Evolutionary conservation across 2,797 vertebrate species (phyloP), one percentile per base, ranked within the genome.

Genomic region (Melanitta fusca): DNA sequence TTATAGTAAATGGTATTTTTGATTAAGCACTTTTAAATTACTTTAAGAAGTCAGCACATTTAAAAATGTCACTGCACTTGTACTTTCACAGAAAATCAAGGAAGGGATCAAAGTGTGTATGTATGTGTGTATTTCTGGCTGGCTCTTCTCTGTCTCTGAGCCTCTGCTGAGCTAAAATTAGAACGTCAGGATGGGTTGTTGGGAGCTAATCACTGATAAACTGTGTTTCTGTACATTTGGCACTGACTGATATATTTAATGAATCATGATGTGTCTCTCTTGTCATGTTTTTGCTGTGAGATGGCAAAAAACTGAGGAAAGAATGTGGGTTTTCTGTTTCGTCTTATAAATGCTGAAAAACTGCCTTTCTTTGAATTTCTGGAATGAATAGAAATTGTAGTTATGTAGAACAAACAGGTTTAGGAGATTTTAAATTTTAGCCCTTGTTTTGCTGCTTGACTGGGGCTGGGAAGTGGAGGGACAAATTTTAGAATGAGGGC

Each of bases 101-200:
- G 54, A 83, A 70, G 36, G 19, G 13, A 61, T 86, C 19, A 60
- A 51, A n/a, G 30, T 72, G 10, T 57, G 4, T 25, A 30, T 72
- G 17, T 57, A 4, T 22, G 19, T 19, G 22, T 47, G 24, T 80
- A 34, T 62, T 80, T 87, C 45, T 71, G 43, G 8, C 16, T 73
- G 22, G 11, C 10, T 75, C 13, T 91, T 85, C 53, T 74, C 66
- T 69, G 17, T 83, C 45, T 28, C 25, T 60, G 51, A 91, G 36
- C 8, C 90, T 30, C 38, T 80, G 38, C 9, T 80, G 30, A 89
- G 38, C 18, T 88, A 91, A 75, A 88, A 81, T 72, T 86, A 85
- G 69, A 78, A 54, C 11, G 24, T 51, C 20, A 45, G n/a, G 45
- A 61, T 83, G 13, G 2, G 58, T 51, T 69, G 15, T 36, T 89